These are phyloP conservation scores for Samia ricini DNA, from an alignment of 1,140 invertebrate genomes.

Conservation along the genomic window DNA sequence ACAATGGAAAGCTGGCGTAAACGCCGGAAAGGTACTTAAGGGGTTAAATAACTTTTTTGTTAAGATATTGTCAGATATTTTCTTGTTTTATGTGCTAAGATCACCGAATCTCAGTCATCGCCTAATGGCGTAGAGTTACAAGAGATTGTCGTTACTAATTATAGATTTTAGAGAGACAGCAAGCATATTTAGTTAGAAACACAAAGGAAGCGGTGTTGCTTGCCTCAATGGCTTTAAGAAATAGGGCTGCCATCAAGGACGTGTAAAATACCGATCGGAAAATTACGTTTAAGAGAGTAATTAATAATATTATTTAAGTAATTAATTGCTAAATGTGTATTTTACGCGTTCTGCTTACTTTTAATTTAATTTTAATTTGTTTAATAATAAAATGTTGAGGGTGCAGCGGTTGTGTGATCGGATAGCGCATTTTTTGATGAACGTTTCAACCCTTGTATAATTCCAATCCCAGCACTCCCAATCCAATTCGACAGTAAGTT, in stretches of 20 bases:
- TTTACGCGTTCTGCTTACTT: too few species aligned
- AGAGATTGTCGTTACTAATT: background rate
- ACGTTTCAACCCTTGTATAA: too few species aligned
- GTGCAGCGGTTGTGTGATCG: too few species aligned
- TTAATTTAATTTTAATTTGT: too few species aligned
- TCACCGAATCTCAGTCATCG: background rate
- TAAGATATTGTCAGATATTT: background rate
- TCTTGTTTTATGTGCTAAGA: background rate
- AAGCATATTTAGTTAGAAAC: background rate
- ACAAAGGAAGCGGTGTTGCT: background rate
- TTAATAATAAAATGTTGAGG: too few species aligned
- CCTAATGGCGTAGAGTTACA: background rate
- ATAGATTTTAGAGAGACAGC: background rate
- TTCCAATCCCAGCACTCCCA: too few species aligned
- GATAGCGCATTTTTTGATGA: too few species aligned
- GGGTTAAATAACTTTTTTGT: background rate
- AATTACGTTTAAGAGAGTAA: background rate
- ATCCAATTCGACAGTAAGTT: too few species aligned
- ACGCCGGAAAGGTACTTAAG: too few species aligned
- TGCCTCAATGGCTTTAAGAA: background rate
- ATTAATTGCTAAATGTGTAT: too few species aligned
- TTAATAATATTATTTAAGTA: background rate
- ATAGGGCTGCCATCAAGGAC: background rate
- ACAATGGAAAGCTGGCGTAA: too few species aligned
- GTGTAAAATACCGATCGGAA: background rate